Evolutionary conservation across 2,888 invertebrate genomes (phyloP), one percentile per base, ranked within the genome.

Genomic region (Chalcis sispes): DNA sequence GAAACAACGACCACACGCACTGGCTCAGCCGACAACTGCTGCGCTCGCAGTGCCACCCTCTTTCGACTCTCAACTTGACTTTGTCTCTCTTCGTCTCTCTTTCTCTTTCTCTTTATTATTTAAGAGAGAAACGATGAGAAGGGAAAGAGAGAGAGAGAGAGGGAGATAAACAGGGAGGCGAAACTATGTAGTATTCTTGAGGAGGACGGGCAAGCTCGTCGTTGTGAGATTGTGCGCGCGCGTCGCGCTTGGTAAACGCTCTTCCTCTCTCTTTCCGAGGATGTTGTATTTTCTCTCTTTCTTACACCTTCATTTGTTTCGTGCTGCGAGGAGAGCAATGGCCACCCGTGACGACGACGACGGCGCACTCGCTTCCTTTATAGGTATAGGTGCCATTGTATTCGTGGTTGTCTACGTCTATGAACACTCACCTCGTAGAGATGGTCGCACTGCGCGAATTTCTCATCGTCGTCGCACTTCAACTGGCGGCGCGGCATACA

Each of bases 241-340:
- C 32, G 20, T 1, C 48, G 20, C 8, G 50, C 32, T 50, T 48
- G 4, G 10, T 36, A 36, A n/a, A n/a, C n/a, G n/a, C n/a, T n/a
- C n/a, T n/a, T n/a, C n/a, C n/a, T n/a, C n/a, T n/a, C n/a, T n/a
- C n/a, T n/a, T n/a, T n/a, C n/a, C n/a, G n/a, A n/a, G n/a, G n/a
- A n/a, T n/a, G n/a, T n/a, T n/a, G n/a, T n/a, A n/a, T n/a, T n/a
- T n/a, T n/a, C n/a, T n/a, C n/a, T n/a, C n/a, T n/a, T n/a, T n/a
- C n/a, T n/a, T n/a, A n/a, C n/a, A n/a, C 42, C 2, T 25, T 48
- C 64, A 15, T 18, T 64, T 48, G 40, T 66, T 56, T 13, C 42
- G 42, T 8, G 50, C 40, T 15, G 36, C 4, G 40, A 66, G 50
- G 42, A 72, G 72, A 72, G 72, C 72, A 72, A 72, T 72, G 72